phyloP scores from a whole-genome alignment of 2,113 vertebrate species.

The Crotalus tigris region DNA sequence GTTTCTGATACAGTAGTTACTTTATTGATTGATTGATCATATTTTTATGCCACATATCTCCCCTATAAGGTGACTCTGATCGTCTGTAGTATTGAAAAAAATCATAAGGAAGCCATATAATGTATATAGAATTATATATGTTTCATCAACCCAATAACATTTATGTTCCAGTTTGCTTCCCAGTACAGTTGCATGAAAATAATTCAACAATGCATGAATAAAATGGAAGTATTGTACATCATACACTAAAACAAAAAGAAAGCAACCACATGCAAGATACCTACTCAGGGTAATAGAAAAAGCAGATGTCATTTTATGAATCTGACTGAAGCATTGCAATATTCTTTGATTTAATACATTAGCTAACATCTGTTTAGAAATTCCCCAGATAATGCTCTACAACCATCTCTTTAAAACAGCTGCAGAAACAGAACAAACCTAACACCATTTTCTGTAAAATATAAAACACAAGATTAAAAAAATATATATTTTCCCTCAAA shows the following conservation, averaged over 20 bases:
- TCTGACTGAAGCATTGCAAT: conserved; percentile 1
- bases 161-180: neutral
- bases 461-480: neutral
- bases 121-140: neutral
- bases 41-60: too few relatives aligned
- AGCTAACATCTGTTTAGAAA: conserved; percentile 6
- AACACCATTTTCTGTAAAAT: neutral
- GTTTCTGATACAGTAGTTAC: neutral
- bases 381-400: neutral
- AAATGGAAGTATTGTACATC: neutral
- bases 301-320: neutral
- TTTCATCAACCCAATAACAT: neutral
- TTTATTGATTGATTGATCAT: too few relatives aligned
- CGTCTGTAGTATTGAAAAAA: too few relatives aligned
- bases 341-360: neutral
- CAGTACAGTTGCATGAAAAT: neutral
- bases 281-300: conserved; percentile 5
- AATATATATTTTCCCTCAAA: conserved; percentile 10
- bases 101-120: too few relatives aligned
- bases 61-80: too few relatives aligned
- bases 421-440: neutral
- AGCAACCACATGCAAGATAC: neutral
- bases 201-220: neutral
- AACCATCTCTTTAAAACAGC: neutral
- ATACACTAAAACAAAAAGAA: neutral